Evolutionary conservation across 2,888 invertebrate genomes (phyloP), one percentile per base, ranked within the genome.

Genomic region (Hirtodrosophila cameraria): DNA sequence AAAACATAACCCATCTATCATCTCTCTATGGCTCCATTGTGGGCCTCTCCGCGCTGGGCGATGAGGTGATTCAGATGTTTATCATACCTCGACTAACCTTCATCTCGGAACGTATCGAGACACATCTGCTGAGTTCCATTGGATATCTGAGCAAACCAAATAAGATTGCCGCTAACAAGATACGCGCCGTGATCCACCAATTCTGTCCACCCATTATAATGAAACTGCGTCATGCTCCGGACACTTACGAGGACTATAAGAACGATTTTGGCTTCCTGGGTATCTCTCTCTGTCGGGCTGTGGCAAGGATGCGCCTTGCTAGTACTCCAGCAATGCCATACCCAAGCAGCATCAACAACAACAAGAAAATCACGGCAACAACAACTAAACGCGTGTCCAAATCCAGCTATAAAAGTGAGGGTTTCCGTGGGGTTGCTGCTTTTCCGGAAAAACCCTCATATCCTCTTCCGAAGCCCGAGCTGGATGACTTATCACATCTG

Each of bases 1-100:
- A n/a, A n/a, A n/a, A n/a, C n/a, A n/a, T n/a, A n/a, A 95, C 97
- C 0, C 96, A 97, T 2, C 92, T 99, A 2, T 96, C 99, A 0
- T 97, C 99, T 0, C 92, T 98, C 2, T 99, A 99, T 89, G 99
- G 99, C 3, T 97, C 98, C 1, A 94, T 99, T 49, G 96, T 96
- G 83, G 98, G 98, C 2, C 91, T 97, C 2, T 95, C 96, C 0
- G 97, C 97, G 90, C 91, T 97, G 13, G 97, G 97, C 1, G 93
- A 96, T 2, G 97, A 97, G 92, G 97, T 98, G 2, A 95, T 97
- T 2, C 91, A 91, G 91, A 94, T 94, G 38, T 94, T 95, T 81
- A 93, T 99, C 9, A 90, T 98, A 81, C 97, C 98, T 1, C 94
- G 95, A 75, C 93, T 98, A 41, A 95, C 95, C 75, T 93, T 92